These are phyloP conservation scores for Rhagonycha fulva DNA, from an alignment of 2,888 invertebrate genomes.

Conservation along the genomic window DNA sequence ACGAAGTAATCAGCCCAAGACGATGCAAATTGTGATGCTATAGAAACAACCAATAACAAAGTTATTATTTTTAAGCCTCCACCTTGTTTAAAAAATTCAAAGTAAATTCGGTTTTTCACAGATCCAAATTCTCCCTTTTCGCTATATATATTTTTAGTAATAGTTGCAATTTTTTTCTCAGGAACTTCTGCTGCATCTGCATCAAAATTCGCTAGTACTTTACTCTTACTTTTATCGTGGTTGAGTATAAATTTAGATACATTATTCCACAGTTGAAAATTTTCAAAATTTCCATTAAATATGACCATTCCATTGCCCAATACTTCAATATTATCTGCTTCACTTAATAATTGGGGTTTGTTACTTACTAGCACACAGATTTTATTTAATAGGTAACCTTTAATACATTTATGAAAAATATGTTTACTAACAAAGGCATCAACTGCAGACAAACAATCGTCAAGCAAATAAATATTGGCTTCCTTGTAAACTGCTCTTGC, in stretches of 20 bases:
- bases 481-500: conserved; percentile 73
- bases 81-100: conserved; percentile 39
- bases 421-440: conserved; percentile 73
- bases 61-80: conserved; percentile 37
- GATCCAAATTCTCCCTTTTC: conserved; percentile 40
- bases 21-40: conserved; percentile 33
- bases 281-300: conserved; percentile 61
- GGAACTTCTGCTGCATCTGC: background rate
- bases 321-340: conserved; percentile 59
- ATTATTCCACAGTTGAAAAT: background rate
- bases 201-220: background rate
- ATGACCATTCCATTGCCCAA: conserved; percentile 60
- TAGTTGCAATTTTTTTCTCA: background rate
- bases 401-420: conserved; percentile 71
- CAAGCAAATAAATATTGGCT: conserved; percentile 74
- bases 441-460: conserved; percentile 78
- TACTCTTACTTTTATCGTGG: conserved; percentile 42
- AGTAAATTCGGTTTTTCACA: conserved; percentile 38
- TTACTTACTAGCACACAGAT: conserved; percentile 67
- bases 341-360: conserved; percentile 62
- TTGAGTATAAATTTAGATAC: conserved; percentile 49
- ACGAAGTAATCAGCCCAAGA: conserved; percentile 38
- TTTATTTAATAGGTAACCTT: conserved; percentile 59
- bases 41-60: conserved; percentile 34
- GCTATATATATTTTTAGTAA: conserved; percentile 35